These are phyloP conservation scores for Aphis craccivora DNA, from an alignment of 1,140 invertebrate species.

Conservation along the genomic window DNA sequence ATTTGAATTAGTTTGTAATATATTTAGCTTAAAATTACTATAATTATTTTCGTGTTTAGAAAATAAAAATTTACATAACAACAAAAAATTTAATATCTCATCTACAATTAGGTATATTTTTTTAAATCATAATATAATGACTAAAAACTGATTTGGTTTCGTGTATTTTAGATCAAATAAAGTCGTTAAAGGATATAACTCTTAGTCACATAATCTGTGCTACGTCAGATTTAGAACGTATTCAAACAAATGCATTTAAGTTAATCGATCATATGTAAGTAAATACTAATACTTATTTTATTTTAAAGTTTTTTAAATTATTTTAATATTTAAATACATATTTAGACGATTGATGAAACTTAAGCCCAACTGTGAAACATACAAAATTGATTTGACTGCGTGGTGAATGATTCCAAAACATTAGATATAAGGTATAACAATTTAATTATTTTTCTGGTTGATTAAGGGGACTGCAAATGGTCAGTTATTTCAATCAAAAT, in stretches of 20 bases:
- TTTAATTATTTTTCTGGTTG: neutral
- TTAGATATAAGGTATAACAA: neutral
- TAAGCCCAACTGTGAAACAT: neutral
- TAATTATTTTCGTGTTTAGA: no score
- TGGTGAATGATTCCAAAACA: neutral
- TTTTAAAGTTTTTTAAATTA: neutral
- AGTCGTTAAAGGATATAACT: constrained; percentile 19
- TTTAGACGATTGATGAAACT: neutral
- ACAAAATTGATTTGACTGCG: neutral
- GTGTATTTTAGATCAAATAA: neutral
- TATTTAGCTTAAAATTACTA: no score
- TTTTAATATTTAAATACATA: neutral
- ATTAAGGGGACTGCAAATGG: no score
- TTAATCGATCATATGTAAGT: constrained; percentile 19
- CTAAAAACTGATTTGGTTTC: neutral
- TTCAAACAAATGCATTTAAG: neutral
- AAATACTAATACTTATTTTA: neutral
- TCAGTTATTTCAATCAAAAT: neutral
- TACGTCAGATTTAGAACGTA: neutral
- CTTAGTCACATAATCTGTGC: constrained; percentile 37
- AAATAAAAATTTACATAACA: no score
- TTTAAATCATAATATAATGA: no score
- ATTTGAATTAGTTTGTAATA: no score
- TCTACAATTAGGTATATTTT: no score
- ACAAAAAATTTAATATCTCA: no score